Evolutionary conservation across 2,888 invertebrate genomes (phyloP).

Genomic region (Tachina fera): DNA sequence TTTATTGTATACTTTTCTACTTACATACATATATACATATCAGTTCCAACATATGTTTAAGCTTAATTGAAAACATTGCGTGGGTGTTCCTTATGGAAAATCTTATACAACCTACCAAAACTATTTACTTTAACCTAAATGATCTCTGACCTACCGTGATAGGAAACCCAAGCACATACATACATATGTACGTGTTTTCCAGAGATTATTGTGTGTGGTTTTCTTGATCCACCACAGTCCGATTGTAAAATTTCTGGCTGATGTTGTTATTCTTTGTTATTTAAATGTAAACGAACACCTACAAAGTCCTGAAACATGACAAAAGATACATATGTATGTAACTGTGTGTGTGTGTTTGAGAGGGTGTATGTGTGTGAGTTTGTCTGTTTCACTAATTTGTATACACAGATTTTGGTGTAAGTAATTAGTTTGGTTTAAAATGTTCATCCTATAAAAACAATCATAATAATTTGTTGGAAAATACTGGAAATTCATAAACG

Average conservation of each 20-base stretch:
- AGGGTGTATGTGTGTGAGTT: constrained; percentile 4
- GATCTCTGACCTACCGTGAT: constrained; percentile 5
- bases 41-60: constrained; percentile 34
- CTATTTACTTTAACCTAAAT: background rate
- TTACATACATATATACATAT: no score
- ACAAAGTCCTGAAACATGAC: background rate
- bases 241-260: constrained; percentile 41
- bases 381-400: constrained; percentile 45
- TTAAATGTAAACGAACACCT: constrained; percentile 10
- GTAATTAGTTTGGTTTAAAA: constrained; percentile 60
- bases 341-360: background rate
- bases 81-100: constrained; percentile 55
- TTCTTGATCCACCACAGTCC: constrained; percentile 60
- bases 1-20: no score
- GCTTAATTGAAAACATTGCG: constrained; percentile 30
- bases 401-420: constrained; percentile 57
- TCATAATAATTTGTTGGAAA: constrained; percentile 53
- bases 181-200: constrained; percentile 24
- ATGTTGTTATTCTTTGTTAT: constrained; percentile 30
- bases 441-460: constrained; percentile 58
- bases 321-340: background rate
- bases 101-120: constrained; percentile 35
- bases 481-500: constrained; percentile 35
- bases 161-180: background rate
- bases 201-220: constrained; percentile 49